These are phyloP conservation scores for Stenoptilia bipunctidactyla DNA, from an alignment of 2,888 invertebrate species.

Conservation along the genomic window DNA sequence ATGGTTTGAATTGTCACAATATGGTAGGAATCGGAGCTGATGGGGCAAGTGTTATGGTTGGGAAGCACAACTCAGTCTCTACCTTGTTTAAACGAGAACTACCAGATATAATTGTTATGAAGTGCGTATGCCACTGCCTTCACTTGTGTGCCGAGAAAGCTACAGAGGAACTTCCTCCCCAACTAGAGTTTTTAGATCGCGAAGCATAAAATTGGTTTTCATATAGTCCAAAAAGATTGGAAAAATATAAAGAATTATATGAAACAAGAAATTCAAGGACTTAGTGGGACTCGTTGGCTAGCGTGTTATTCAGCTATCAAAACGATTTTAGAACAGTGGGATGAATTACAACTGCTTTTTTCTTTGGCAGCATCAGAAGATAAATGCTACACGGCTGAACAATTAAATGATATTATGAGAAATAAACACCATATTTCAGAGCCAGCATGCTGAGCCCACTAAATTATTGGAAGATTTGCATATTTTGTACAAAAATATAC, in stretches of 20 bases:
- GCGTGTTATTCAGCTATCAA: slow-evolving; percentile 15
- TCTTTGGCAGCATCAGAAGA: slow-evolving; percentile 17
- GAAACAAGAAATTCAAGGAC: slow-evolving; percentile 10
- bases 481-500: slow-evolving; percentile 18
- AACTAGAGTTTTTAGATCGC: slow-evolving; percentile 17
- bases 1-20: neutral
- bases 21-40: neutral
- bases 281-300: slow-evolving; percentile 17
- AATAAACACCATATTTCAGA: slow-evolving; percentile 20
- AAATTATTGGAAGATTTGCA: slow-evolving; percentile 16
- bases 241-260: slow-evolving; percentile 17
- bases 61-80: slow-evolving; percentile 2
- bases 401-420: slow-evolving; percentile 18
- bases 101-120: slow-evolving; percentile 1
- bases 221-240: slow-evolving; percentile 18
- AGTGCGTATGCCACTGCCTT: slow-evolving; percentile 2
- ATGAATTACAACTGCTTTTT: slow-evolving; percentile 22
- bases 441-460: slow-evolving; percentile 18
- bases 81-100: neutral
- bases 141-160: slow-evolving; percentile 4
- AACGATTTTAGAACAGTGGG: slow-evolving; percentile 24
- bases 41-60: slow-evolving; percentile 4
- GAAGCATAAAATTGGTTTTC: slow-evolving; percentile 22
- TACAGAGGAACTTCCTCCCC: neutral
- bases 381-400: slow-evolving; percentile 19